Conservation (phyloP, 2,797 vertebrate genomes). For the Yasuhikotakia modesta region DNA sequence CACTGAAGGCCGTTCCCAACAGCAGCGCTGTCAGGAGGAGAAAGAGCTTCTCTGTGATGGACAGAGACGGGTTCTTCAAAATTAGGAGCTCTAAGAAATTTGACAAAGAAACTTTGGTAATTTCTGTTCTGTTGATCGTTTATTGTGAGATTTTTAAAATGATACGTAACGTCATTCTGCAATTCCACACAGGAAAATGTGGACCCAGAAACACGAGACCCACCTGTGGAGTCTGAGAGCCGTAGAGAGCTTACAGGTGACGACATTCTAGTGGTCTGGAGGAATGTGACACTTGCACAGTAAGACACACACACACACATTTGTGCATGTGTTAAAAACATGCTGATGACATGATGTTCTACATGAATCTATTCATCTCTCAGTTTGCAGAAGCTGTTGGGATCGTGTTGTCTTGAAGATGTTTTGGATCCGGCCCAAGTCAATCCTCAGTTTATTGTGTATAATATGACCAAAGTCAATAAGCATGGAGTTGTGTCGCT, state of each 20-base stretch:
- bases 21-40: conserved; percentile 68
- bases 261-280: conserved; percentile 88
- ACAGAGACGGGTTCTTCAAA: conserved; percentile 82
- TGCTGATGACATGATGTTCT: too few species aligned
- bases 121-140: conserved; percentile 13
- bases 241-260: conserved; percentile 81
- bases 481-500: conserved; percentile 90
- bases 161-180: background rate
- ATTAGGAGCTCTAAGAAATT: conserved; percentile 79
- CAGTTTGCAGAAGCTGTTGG: conserved; percentile 90
- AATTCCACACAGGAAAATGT: conserved; percentile 79
- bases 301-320: too few species aligned
- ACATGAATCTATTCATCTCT: conserved; percentile 33
- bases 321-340: too few species aligned
- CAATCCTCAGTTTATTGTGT: conserved; percentile 83
- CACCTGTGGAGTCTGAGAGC: conserved; percentile 40
- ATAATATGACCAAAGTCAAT: conserved; percentile 91
- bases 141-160: background rate
- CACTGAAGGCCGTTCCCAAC: conserved; percentile 85
- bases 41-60: conserved; percentile 77
- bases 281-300: conserved; percentile 83
- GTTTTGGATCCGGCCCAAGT: conserved; percentile 82
- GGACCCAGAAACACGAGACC: conserved; percentile 66
- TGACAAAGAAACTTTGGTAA: conserved; percentile 79
- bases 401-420: conserved; percentile 81